Conservation (phyloP, 2,888 invertebrate genomes). For the Embidobia sp. region DNA sequence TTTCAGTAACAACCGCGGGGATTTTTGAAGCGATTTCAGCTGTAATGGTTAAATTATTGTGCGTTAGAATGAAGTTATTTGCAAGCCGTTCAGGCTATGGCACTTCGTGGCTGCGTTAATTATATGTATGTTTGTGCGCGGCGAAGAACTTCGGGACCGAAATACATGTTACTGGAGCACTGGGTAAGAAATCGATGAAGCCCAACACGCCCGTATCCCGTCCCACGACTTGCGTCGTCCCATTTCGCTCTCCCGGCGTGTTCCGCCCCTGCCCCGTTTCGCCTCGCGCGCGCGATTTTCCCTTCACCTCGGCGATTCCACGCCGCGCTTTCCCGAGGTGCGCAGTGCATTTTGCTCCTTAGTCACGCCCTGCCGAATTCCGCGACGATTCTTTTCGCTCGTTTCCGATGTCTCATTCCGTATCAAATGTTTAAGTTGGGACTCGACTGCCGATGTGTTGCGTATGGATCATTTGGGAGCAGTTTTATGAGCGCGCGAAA, state of each 20-base stretch:
- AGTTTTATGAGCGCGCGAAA: conserved; percentile 12
- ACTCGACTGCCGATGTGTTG: neutral
- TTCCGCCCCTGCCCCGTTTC: conserved; percentile 2
- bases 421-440: conserved; percentile 19
- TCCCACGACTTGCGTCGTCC: conserved; percentile 59
- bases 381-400: conserved; percentile 63
- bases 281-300: conserved; percentile 59
- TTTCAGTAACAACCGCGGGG: no score
- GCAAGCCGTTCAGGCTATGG: conserved; percentile 17
- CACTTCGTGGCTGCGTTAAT: conserved; percentile 44
- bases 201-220: conserved; percentile 71
- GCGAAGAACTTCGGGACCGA: conserved; percentile 45
- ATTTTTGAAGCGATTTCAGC: neutral
- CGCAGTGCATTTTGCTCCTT: conserved; percentile 70
- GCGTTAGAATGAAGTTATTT: conserved; percentile 12
- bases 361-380: conserved; percentile 72
- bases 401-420: conserved; percentile 36
- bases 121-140: conserved; percentile 38
- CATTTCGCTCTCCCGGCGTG: conserved; percentile 56
- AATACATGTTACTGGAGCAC: conserved; percentile 79
- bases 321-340: conserved; percentile 65
- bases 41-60: conserved; percentile 29
- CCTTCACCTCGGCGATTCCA: conserved; percentile 60
- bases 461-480: conserved; percentile 28
- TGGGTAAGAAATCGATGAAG: conserved; percentile 80